Evolutionary conservation across 2,113 vertebrate genomes (phyloP).

Genomic region (Lampris megalopsis): DNA sequence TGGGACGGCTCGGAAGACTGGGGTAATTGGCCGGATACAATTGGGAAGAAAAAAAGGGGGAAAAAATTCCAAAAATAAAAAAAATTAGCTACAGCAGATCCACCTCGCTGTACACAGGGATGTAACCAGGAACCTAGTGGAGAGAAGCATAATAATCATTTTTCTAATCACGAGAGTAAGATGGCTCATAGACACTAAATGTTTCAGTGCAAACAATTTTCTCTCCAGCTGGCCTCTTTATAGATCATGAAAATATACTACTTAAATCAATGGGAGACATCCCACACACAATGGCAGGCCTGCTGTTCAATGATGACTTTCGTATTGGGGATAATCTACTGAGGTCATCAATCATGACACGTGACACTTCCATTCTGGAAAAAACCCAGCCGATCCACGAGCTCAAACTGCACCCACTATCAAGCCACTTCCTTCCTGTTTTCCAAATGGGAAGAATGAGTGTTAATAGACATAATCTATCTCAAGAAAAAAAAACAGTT

Average conservation of each 20-base stretch:
- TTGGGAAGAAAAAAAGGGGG: too few relatives aligned
- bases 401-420: conserved; percentile 50
- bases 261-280: conserved; percentile 82
- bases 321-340: conserved; percentile 78
- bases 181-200: conserved; percentile 72
- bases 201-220: conserved; percentile 79
- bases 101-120: conserved; percentile 23
- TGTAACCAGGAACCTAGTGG: conserved; percentile 33
- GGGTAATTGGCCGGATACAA: too few relatives aligned
- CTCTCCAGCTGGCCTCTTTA: conserved; percentile 80
- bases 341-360: conserved; percentile 80
- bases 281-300: conserved; percentile 77
- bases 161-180: conserved; percentile 64
- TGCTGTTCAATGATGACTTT: conserved; percentile 80
- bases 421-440: conserved; percentile 18
- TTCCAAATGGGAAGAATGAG: conserved; percentile 31
- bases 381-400: conserved; percentile 39
- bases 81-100: not conserved
- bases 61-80: too few relatives aligned
- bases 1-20: too few relatives aligned
- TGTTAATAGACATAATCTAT: conserved; percentile 5
- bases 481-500: conserved; percentile 10
- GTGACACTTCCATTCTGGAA: conserved; percentile 54
- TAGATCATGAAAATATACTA: conserved; percentile 82
- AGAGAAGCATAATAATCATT: conserved; percentile 53